Evolutionary conservation across 1,140 invertebrate species (phyloP).

Genomic region (Druon quercuslanigerum): DNA sequence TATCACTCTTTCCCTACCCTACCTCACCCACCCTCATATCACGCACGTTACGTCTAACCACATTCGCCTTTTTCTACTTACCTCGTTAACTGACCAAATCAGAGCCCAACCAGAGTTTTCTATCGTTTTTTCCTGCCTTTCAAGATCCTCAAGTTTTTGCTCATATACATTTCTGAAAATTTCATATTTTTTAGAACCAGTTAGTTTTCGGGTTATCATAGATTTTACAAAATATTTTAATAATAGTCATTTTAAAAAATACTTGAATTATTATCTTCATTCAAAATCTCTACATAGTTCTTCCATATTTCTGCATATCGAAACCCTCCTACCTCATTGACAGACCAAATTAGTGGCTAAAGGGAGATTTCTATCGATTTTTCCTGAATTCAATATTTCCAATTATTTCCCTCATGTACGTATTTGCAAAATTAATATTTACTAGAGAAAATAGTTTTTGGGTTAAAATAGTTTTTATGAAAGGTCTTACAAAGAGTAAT

Average conservation of each 20-base stretch:
- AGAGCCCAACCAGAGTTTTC: not conserved
- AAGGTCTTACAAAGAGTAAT: too few species aligned
- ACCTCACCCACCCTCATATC: conserved; percentile 23
- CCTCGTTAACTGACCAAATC: conserved; percentile 31
- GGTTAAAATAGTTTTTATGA: too few species aligned
- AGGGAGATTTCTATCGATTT: not conserved
- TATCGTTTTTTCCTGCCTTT: conserved; percentile 2
- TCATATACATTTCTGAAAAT: not conserved
- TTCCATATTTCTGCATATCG: conserved; percentile 45
- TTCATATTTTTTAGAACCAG: too few species aligned
- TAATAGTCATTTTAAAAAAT: too few species aligned
- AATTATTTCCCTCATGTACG: not conserved
- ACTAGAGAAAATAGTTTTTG: too few species aligned
- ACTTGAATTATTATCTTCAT: too few species aligned
- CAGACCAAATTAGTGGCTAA: not conserved
- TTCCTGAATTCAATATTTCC: not conserved
- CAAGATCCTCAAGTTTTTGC: not conserved
- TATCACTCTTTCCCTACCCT: conserved; percentile 41
- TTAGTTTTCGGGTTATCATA: too few species aligned
- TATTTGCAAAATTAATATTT: not conserved
- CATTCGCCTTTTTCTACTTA: conserved; percentile 10
- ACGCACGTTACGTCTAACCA: conserved; percentile 31
- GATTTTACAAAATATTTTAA: too few species aligned
- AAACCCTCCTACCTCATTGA: conserved; percentile 40
- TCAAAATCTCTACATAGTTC: conserved; percentile 47